Conservation (phyloP, 2,113 vertebrate species). For the Machaerirhynchus nigripectus region DNA sequence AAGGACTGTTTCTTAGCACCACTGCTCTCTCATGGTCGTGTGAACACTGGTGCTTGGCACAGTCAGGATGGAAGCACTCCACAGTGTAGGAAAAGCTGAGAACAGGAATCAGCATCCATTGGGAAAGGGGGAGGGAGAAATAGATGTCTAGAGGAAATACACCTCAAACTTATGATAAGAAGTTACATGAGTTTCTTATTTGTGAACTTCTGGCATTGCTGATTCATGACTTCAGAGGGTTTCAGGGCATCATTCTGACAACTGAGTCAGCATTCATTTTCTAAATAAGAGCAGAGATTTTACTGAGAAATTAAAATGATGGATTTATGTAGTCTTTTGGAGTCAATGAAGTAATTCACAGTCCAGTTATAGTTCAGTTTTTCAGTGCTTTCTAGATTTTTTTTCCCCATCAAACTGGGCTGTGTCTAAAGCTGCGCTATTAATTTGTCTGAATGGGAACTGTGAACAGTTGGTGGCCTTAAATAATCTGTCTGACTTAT, state of each 20-base stretch:
- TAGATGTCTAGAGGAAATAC: background rate
- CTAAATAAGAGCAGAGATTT: background rate
- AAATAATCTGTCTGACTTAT: background rate
- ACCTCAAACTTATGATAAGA: background rate
- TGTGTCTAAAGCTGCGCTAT: background rate
- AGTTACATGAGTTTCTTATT: background rate
- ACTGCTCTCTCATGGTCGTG: fast-evolving
- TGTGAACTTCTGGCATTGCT: background rate
- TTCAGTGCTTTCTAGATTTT: background rate
- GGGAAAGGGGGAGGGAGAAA: background rate
- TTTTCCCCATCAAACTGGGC: background rate
- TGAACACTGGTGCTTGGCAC: background rate
- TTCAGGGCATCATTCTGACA: background rate
- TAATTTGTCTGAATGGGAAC: background rate
- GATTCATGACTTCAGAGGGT: background rate
- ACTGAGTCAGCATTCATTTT: background rate
- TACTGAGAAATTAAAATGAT: background rate
- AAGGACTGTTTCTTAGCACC: background rate
- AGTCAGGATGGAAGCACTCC: background rate
- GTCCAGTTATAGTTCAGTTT: background rate
- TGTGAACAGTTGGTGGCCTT: background rate
- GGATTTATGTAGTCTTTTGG: background rate
- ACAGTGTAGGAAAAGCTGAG: background rate
- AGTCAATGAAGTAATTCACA: background rate
- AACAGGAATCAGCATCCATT: background rate